A percentile compares a stretch with the other conserved stretches of the same genome.
phyloP scores from a whole-genome alignment of 2,888 invertebrate genomes.

The Venusia cambrica region DNA sequence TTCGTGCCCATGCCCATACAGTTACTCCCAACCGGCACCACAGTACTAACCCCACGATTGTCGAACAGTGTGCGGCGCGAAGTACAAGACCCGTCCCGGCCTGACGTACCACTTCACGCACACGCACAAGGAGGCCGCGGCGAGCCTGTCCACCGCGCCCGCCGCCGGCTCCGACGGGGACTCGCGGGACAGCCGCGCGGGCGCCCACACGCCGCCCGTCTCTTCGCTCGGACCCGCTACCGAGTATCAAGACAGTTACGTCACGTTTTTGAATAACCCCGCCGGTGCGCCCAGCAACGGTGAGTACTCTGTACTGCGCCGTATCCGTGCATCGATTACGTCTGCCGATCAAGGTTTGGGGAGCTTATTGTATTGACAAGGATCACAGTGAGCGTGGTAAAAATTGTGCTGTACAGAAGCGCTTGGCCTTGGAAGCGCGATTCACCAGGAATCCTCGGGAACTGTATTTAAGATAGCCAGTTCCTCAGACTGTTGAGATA shows the following conservation, averaged over 20 bases:
- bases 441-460: too few species aligned
- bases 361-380: too few species aligned
- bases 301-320: conserved; percentile 24
- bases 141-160: conserved; percentile 35
- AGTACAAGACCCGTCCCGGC: conserved; percentile 98
- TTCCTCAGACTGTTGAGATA: too few species aligned
- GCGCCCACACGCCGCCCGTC: conserved; percentile 84
- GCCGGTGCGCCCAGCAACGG: conserved; percentile 41
- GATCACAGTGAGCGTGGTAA: too few species aligned
- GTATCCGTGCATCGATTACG: conserved; percentile 12
- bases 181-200: conserved; percentile 80
- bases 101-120: conserved; percentile 97
- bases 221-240: conserved; percentile 50
- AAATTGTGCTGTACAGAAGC: too few species aligned
- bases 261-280: conserved; percentile 84
- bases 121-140: conserved; percentile 86
- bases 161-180: conserved; percentile 53
- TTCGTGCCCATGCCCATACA: conserved; percentile 11
- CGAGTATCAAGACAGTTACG: conserved; percentile 85
- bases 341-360: neutral
- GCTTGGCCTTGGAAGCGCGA: too few species aligned
- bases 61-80: conserved; percentile 92
- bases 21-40: neutral
- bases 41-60: conserved; percentile 7
- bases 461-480: too few species aligned